Base-by-base conservation (phyloP, 2,113 vertebrate genomes). In the Porphyrio hochstetteri region DNA sequence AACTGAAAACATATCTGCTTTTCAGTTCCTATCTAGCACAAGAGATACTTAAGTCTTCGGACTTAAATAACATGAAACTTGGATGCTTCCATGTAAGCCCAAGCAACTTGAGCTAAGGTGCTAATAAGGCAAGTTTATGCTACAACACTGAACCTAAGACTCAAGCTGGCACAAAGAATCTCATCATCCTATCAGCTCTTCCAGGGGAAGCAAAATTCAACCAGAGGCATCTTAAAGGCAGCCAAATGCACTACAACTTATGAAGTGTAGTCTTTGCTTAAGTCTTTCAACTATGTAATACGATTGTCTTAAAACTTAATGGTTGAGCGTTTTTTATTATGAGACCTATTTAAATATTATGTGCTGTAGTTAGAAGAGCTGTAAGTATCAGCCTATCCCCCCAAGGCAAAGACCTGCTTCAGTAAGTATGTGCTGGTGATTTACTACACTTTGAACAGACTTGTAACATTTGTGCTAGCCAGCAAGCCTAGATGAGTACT, bases 181-280 rank as follows among this genome's bases (percentile, higher is more conserved):
- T 75, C 2, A 0, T 2, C 12, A 57, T 21, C 46, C 1, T 7
- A 14, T 56, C 10, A 46, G 14, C 10, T 78, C 74, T 57, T 11
- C 3, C 0, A 36, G 8, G 6, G 28, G 38, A 90, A 24, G 18
- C 7, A 70, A 52, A 81, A 84, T 19, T 35, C 42, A 64, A 24
- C 31, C 61, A 75, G 15, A 7, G 77, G 25, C 29, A 77, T 28
- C 44, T 77, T 64, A 72, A 87, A 77, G 3, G 7, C 25, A 87
- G 14, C n/a, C 46, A 52, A 33, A 31, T 9, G 8, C 40, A 64
- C 8, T n/a, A 63, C 10, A 81, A 23, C 8, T 59, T 79, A 10
- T n/a, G 8, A 36, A 53, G 6, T 9, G 3, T 28, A 52, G 29
- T 15, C 10, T 76, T 75, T 65, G 68, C 11, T 1, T 23, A 88